Evolutionary conservation across 1,140 invertebrate genomes (phyloP).

Genomic region (Heliconius himera): DNA sequence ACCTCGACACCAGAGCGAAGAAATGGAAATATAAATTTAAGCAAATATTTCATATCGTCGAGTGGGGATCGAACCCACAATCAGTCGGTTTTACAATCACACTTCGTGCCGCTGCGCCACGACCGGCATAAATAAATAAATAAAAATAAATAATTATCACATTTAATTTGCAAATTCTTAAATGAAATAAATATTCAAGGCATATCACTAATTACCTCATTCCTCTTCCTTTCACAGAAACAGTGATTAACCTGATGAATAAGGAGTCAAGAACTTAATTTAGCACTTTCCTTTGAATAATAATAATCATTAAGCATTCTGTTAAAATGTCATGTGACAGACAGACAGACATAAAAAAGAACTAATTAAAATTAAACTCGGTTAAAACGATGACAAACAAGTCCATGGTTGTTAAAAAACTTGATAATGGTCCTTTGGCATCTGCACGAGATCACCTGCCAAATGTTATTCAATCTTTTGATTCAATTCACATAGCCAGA

Average conservation of each 20-base stretch:
- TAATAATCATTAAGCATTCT: slow-evolving; percentile 1
- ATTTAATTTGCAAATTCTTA: neutral
- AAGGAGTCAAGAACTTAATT: slow-evolving; percentile 4
- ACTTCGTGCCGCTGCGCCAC: too few relatives aligned
- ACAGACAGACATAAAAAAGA: slow-evolving; percentile 17
- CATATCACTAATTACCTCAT: neutral
- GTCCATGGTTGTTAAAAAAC: slow-evolving; percentile 24
- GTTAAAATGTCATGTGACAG: slow-evolving; percentile 11
- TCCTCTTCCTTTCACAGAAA: neutral
- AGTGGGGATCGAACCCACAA: too few relatives aligned
- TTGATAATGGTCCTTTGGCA: slow-evolving; percentile 20
- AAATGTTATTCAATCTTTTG: slow-evolving; percentile 30
- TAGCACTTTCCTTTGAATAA: slow-evolving; percentile 3
- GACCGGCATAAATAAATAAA: too few relatives aligned
- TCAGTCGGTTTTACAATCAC: too few relatives aligned
- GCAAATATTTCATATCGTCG: too few relatives aligned
- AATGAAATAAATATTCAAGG: neutral
- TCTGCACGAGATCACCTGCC: slow-evolving; percentile 35
- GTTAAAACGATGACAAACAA: slow-evolving; percentile 27
- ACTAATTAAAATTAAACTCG: slow-evolving; percentile 25
- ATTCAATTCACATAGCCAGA: slow-evolving; percentile 26
- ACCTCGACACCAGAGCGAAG: too few relatives aligned
- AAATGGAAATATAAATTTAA: too few relatives aligned
- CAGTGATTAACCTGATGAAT: slow-evolving; percentile 1
- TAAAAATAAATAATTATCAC: too few relatives aligned